Evolutionary conservation across 1,140 invertebrate genomes (phyloP).

Genomic region (Brachionus angularis): DNA sequence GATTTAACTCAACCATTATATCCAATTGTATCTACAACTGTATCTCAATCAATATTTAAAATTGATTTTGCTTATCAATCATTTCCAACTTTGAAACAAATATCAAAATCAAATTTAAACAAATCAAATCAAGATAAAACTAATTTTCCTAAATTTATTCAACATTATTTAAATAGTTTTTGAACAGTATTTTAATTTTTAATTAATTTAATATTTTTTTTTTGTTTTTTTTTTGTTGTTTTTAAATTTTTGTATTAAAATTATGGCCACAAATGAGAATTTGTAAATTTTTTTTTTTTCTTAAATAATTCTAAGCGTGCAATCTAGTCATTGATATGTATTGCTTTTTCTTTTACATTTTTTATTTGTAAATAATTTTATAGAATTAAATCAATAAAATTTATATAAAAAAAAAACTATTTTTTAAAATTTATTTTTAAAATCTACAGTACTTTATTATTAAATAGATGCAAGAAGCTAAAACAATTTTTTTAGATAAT

Average conservation of each 20-base stretch:
- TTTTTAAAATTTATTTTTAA: too few species aligned
- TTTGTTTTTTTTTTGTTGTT: not conserved
- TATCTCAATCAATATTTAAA: not conserved
- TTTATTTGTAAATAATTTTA: too few species aligned
- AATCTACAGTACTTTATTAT: too few species aligned
- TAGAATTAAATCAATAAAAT: too few species aligned
- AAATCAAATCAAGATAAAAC: too few species aligned
- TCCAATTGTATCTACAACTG: constrained; percentile 27
- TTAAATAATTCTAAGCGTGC: constrained; percentile 6
- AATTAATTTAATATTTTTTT: constrained; percentile 1
- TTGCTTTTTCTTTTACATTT: too few species aligned
- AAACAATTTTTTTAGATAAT: too few species aligned
- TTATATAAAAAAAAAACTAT: too few species aligned
- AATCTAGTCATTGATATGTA: constrained; percentile 29
- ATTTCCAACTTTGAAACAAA: constrained; percentile 14
- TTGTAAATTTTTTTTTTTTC: not conserved
- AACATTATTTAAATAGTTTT: not conserved
- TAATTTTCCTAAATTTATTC: not conserved
- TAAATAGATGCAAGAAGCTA: too few species aligned
- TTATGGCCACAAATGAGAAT: not conserved
- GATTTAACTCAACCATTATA: not conserved
- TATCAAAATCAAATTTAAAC: constrained; percentile 14
- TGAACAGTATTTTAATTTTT: too few species aligned
- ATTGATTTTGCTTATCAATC: not conserved
- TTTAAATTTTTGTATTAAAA: not conserved